These are phyloP conservation scores for Stenolophus ochropezus DNA, from an alignment of 2,888 invertebrate species.

Conservation along the genomic window DNA sequence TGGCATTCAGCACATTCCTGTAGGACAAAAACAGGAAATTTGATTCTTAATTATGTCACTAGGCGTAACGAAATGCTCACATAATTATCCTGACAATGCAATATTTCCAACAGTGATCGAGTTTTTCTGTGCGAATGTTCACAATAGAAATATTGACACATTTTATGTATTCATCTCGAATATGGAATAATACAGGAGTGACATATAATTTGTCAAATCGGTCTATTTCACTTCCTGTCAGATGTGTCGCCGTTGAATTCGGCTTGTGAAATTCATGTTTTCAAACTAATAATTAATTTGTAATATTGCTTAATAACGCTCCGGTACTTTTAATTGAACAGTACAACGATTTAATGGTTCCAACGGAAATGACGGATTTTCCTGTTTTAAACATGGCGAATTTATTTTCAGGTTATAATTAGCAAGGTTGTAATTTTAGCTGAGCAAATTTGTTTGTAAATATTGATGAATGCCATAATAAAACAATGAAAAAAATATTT, in stretches of 20 bases:
- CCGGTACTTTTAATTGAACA: neutral
- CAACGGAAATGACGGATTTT: neutral
- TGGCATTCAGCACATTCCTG: neutral
- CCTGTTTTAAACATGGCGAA: neutral
- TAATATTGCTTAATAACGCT: neutral
- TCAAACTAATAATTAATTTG: conserved; percentile 5
- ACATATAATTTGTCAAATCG: conserved; percentile 50
- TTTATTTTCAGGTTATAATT: neutral
- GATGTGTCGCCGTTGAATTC: neutral
- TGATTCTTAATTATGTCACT: conserved; percentile 14
- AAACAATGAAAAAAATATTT: neutral
- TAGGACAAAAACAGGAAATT: conserved; percentile 17
- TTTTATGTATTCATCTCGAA: conserved; percentile 45
- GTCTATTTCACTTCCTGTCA: conserved; percentile 38
- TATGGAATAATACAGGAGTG: conserved; percentile 19
- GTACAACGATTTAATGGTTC: conserved; percentile 2
- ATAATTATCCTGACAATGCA: conserved; percentile 8
- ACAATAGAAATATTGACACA: conserved; percentile 47
- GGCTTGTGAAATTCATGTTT: neutral
- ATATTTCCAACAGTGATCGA: neutral
- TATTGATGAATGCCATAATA: neutral
- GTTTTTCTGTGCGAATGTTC: neutral
- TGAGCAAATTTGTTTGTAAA: neutral
- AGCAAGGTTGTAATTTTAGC: neutral
- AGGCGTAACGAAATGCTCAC: neutral